Percentiles rank a stretch among this genome's conserved stretches.
phyloP scores from a whole-genome alignment of 1,140 invertebrate species.

The Myzus persicae region DNA sequence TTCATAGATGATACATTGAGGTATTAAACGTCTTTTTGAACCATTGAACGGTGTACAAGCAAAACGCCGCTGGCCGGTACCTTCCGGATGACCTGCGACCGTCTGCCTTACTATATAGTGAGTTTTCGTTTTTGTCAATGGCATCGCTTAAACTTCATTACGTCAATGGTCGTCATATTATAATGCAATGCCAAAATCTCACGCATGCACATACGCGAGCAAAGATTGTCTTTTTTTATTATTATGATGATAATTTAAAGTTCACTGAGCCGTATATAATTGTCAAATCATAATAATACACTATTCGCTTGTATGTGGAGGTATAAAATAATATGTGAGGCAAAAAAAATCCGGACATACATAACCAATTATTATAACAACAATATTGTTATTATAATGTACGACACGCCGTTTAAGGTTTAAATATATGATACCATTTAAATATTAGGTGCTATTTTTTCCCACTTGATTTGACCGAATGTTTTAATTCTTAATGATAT shows the following conservation, averaged over 20 bases:
- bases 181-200: constrained; percentile 5
- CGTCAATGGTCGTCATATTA: background rate
- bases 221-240: background rate
- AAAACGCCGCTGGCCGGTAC: background rate
- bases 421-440: background rate
- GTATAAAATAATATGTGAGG: background rate
- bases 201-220: background rate
- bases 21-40: background rate
- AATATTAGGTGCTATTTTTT: background rate
- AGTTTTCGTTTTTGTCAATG: constrained; percentile 20
- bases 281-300: background rate
- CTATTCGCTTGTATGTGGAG: background rate
- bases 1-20: background rate
- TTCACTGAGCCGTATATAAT: background rate
- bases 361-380: constrained; percentile 26
- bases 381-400: background rate
- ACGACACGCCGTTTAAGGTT: constrained; percentile 2
- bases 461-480: background rate
- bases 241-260: background rate
- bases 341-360: constrained; percentile 14
- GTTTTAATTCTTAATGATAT: constrained; percentile 36
- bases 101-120: background rate
- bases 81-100: background rate
- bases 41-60: background rate
- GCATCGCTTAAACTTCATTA: background rate